phyloP scores from a whole-genome alignment of 23 tunicate genomes.

The Corella eumyota region DNA sequence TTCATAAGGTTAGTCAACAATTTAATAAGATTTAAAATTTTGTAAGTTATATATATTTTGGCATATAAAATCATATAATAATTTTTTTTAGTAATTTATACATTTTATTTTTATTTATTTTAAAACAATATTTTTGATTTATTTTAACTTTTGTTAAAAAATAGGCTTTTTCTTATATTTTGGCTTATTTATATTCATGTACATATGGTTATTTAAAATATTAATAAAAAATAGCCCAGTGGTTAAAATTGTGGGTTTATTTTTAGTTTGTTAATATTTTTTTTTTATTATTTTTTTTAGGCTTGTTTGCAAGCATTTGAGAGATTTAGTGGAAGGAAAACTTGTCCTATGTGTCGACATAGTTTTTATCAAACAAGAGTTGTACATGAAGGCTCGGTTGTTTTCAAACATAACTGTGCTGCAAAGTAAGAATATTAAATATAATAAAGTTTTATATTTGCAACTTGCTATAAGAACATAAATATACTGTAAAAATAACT shows the following conservation, averaged over 20 bases:
- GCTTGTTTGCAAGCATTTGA: slow-evolving; percentile 86
- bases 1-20: slow-evolving; percentile 53
- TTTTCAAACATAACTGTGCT: slow-evolving; percentile 50
- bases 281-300: slow-evolving; percentile 9
- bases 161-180: too few species aligned
- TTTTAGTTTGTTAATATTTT: too few species aligned
- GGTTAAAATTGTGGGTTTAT: too few species aligned
- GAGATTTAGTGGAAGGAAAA: slow-evolving; percentile 70
- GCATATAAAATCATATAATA: not conserved
- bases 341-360: slow-evolving; percentile 92
- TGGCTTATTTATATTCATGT: too few species aligned
- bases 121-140: too few species aligned
- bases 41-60: not conserved
- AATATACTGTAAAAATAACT: too few species aligned
- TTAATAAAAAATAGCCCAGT: too few species aligned
- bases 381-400: slow-evolving; percentile 73
- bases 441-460: too few species aligned
- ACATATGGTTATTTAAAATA: too few species aligned
- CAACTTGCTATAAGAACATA: too few species aligned
- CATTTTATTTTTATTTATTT: too few species aligned
- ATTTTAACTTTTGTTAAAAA: too few species aligned
- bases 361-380: slow-evolving; percentile 77
- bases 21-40: not conserved
- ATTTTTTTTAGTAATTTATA: not conserved
- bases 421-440: slow-evolving; percentile 20